These are phyloP conservation scores for Philonicus albiceps DNA, from an alignment of 2,888 invertebrate species.

Conservation along the genomic window DNA sequence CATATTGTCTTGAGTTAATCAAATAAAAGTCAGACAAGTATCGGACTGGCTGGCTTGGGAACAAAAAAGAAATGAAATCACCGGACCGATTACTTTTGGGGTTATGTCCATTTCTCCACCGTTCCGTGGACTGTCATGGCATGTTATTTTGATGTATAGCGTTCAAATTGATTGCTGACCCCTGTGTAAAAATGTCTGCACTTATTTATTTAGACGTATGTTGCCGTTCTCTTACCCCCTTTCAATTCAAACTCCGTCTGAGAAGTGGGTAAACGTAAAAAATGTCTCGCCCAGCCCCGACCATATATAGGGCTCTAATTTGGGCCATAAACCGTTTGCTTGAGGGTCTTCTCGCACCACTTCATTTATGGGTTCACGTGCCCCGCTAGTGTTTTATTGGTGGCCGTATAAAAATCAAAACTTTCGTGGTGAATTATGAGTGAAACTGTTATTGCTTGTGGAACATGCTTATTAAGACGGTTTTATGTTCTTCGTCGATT, in stretches of 20 bases:
- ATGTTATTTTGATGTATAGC: slow-evolving; percentile 36
- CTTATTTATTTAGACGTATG: slow-evolving; percentile 23
- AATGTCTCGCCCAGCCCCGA: not conserved
- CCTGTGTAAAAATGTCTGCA: slow-evolving; percentile 22
- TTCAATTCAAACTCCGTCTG: not conserved
- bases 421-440: slow-evolving; percentile 9
- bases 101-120: not conserved
- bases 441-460: not conserved
- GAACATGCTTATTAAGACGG: not conserved
- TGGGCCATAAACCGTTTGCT: not conserved
- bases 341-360: not conserved
- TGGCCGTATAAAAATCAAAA: slow-evolving; percentile 11
- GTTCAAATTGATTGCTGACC: slow-evolving; percentile 25
- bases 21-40: slow-evolving; percentile 30
- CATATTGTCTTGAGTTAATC: slow-evolving; percentile 36
- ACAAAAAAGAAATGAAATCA: not conserved
- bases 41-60: not conserved
- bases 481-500: not conserved
- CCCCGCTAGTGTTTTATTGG: slow-evolving; percentile 13
- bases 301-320: not conserved
- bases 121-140: not conserved
- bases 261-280: not conserved
- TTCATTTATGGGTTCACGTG: not conserved
- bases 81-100: not conserved
- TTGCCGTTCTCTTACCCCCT: not conserved